A percentile compares a stretch with the other conserved stretches of the same genome.
These are phyloP conservation scores for Serranus cabrilla DNA, from an alignment of 2,797 vertebrate species.

Conservation along the genomic window DNA sequence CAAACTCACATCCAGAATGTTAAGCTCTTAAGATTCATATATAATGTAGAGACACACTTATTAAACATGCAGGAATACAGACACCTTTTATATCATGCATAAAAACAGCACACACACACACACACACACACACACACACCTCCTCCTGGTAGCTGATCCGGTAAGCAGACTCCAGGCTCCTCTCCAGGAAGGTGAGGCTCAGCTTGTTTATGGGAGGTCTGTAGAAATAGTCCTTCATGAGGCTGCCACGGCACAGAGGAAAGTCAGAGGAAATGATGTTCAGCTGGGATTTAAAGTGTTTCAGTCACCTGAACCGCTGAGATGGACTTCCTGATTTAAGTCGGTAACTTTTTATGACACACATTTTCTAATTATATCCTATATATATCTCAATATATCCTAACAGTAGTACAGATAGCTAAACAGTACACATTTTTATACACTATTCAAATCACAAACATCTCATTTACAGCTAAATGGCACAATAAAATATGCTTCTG, in stretches of 20 bases:
- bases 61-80: slow-evolving; percentile 12
- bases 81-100: slow-evolving; percentile 21
- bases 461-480: no score
- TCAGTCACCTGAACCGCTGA: not conserved
- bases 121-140: slow-evolving; percentile 84
- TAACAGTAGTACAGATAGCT: no score
- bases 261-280: slow-evolving; percentile 9
- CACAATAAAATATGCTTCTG: no score
- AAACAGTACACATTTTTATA: no score
- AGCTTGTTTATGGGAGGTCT: slow-evolving; percentile 97
- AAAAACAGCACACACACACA: slow-evolving; percentile 74
- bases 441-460: no score
- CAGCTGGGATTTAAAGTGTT: not conserved
- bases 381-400: no score
- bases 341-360: no score
- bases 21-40: not conserved
- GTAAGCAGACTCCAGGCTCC: slow-evolving; percentile 92
- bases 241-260: slow-evolving; percentile 79
- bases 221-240: slow-evolving; percentile 99
- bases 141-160: slow-evolving; percentile 95
- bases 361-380: no score
- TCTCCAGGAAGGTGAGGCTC: slow-evolving; percentile 96
- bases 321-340: no score
- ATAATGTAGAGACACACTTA: slow-evolving; percentile 6
- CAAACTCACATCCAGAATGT: slow-evolving; percentile 1